Percentiles rank a stretch among this genome's conserved stretches.
Evolutionary conservation across 2,797 vertebrate species (phyloP).

Genomic region (Lycodopsis pacificus): DNA sequence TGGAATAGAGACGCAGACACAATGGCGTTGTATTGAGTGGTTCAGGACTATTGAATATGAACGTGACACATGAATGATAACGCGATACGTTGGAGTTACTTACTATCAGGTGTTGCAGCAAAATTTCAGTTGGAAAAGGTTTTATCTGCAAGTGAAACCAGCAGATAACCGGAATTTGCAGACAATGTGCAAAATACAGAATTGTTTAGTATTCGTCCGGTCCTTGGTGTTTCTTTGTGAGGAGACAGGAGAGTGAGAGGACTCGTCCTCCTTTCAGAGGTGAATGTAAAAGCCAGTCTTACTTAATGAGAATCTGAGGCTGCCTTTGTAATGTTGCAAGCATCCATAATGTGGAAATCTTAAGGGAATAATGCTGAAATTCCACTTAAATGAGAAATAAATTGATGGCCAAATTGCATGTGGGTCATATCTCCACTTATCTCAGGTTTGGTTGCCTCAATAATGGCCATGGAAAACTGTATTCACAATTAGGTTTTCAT

Average conservation of each 20-base stretch:
- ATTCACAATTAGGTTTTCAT: constrained; percentile 43
- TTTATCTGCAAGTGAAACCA: neutral
- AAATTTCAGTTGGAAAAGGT: neutral
- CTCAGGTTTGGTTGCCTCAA: constrained; percentile 67
- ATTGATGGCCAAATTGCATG: constrained; percentile 81
- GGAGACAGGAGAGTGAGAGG: constrained; percentile 18
- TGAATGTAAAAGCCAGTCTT: constrained; percentile 74
- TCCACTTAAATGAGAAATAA: constrained; percentile 83
- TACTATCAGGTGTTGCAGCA: constrained; percentile 1
- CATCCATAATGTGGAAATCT: constrained; percentile 73
- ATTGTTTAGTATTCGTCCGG: neutral
- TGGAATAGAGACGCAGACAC: constrained; percentile 14
- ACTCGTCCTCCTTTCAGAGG: constrained; percentile 53
- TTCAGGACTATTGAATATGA: constrained; percentile 9
- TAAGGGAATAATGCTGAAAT: constrained; percentile 80
- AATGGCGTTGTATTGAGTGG: neutral
- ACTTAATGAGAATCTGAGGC: constrained; percentile 80
- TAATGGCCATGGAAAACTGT: constrained; percentile 50
- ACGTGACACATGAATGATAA: constrained; percentile 15
- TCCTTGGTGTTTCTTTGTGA: constrained; percentile 12
- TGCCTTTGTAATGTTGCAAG: constrained; percentile 68
- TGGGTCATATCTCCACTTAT: constrained; percentile 78
- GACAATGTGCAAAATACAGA: neutral
- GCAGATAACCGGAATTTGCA: constrained; percentile 1
- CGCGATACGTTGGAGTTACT: neutral